Base-by-base conservation (phyloP, 1,140 invertebrate species). In the Samia ricini region DNA sequence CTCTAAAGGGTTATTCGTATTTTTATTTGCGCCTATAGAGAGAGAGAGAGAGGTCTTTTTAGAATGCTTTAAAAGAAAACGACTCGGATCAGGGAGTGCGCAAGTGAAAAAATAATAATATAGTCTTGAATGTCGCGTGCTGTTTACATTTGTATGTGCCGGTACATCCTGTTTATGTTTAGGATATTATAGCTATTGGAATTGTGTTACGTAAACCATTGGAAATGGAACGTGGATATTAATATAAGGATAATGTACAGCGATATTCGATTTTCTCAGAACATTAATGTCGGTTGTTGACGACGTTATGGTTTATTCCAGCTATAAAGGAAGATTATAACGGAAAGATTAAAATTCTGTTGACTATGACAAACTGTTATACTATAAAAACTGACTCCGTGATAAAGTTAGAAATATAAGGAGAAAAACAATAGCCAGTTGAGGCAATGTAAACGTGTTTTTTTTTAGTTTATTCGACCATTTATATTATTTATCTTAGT, bases 1-100 rank as follows among this genome's bases (percentile, higher is more conserved):
- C 63, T 78, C 69, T 64, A 78, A 87, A 85, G 80, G 84, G 81
- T 83, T 88, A 83, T 77, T 83, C 69, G 74, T 77, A 67, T 81
- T 83, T 86, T 85, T 85, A 85, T 83, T 83, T 82, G 71, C 71
- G 68, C 65, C 69, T 67, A 71, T 66, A 66, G 66, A 77, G 68
- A 77, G 74, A 64, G 65, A 71, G 64, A 66, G 66, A 77, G 68
- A 77, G 74, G 66, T 76, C 74, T 75, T 77, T 76, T 73, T 79
- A 71, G 74, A 79, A 85, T 74, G 71, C 79, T 75, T 79, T 82
- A 78, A 81, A 79, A 74, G 69, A 65, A 71, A 74, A 68, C 66
- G 71, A 68, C 67, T 69, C 56, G 54, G 67, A 68, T 66, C 65
- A 70, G 59, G 57, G 56, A 68, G 64, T 61, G 68, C 57, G 61